Base-by-base conservation (phyloP, 2,113 vertebrate genomes). In the Cynocephalus volans region DNA sequence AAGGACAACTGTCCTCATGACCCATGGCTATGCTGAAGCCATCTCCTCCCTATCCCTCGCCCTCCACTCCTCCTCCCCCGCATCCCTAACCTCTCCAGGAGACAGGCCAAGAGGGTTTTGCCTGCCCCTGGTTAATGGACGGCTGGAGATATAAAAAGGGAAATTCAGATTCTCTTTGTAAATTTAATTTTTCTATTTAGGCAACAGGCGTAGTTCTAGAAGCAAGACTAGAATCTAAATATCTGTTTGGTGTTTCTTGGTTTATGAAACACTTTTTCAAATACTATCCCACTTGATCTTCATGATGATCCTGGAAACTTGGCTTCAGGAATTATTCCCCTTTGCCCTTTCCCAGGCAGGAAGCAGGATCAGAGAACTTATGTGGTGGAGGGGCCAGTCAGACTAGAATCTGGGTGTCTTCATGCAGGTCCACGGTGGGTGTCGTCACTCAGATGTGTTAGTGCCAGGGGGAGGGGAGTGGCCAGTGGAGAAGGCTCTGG, bases 61-160 rank as follows among this genome's bases (percentile, higher is more conserved):
- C 18, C 33, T 5, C 15, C 1, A 19, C 10, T 4, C 56, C 8
- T 36, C 36, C 64, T 60, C n/a, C 19, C 12, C 0, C 0, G 1
- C 2, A 33, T 10, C 65, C 56, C 65, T 26, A 1, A 8, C 31
- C 24, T 41, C 85, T n/a, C 28, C 48, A 36, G 48, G 48, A 62
- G 52, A 28, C 0, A 7, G 1, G 4, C 4, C 0, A 6, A 31
- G 15, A 73, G 19, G 13, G 2, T 52, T 58, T 45, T 54, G 21
- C 33, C 12, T 52, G n/a, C 21, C 13, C 24, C 73, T 79, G 2
- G 23, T 31, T 76, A 8, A 19, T 10, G 28, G n/a, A 77, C 48
- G 41, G 81, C 88, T 84, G 24, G n/a, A 10, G 36, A 80, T 45
- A 28, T 18, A 21, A 24, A 41, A 93, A 82, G 54, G 21, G 14